phyloP scores from a whole-genome alignment of 2,113 vertebrate genomes.

The Otocyon megalotis region DNA sequence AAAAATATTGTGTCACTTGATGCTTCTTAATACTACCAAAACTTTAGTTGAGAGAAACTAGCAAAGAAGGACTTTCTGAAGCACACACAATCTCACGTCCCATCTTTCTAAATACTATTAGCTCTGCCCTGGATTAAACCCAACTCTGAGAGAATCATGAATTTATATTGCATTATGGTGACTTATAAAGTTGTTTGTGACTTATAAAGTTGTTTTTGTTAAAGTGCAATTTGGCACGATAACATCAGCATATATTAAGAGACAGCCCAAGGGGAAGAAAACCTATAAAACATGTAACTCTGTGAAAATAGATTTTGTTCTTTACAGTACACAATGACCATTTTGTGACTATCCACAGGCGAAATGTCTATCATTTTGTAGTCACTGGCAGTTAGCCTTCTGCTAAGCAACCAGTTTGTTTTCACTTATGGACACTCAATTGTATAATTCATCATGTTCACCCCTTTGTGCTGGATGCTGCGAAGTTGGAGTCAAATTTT shows the following conservation, averaged over 20 bases:
- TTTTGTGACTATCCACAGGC: not conserved
- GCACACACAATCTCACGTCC: not conserved
- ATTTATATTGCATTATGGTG: not conserved
- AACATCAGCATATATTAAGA: constrained; percentile 51
- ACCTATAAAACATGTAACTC: constrained; percentile 14
- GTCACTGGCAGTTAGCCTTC: not conserved
- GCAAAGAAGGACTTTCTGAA: not conserved
- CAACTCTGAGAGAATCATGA: constrained; percentile 1
- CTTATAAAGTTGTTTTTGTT: constrained; percentile 43
- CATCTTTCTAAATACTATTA: not conserved
- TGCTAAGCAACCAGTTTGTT: constrained; percentile 52
- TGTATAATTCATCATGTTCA: not conserved
- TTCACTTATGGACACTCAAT: not conserved
- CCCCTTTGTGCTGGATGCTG: not conserved
- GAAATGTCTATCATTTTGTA: not conserved
- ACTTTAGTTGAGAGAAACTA: not conserved
- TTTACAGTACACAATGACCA: constrained; percentile 5
- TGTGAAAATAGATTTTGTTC: constrained; percentile 45
- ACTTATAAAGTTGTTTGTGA: constrained; percentile 44
- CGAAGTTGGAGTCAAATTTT: not conserved
- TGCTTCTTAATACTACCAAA: not conserved
- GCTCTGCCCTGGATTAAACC: not conserved
- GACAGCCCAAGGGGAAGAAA: not conserved
- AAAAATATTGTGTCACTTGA: not conserved
- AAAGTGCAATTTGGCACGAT: not conserved